Base-by-base conservation (phyloP, 2,888 invertebrate species). In the Ichneumoninae sp. region DNA sequence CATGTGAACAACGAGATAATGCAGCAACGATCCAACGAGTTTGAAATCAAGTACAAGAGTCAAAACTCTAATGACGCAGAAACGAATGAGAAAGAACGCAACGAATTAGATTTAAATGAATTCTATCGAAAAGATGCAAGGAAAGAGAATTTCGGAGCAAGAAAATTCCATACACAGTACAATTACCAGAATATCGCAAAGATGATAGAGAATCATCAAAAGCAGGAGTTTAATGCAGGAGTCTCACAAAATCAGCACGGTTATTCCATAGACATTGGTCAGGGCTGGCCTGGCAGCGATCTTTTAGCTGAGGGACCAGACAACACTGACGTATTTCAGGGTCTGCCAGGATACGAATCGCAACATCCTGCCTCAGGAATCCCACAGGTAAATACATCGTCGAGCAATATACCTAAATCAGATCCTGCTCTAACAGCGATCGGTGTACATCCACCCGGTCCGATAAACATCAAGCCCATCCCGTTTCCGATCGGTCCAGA, bases 401-500 rank as follows among this genome's bases (percentile, higher is more conserved):
- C 84, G 16, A 72, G 36, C 54, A 66, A 65, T 69, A 75, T 60
- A 65, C 57, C 87, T 71, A 72, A 81, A 70, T 69, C 83, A 68
- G 84, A 94, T 93, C 94, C 94, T 19, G 94, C 94, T 19, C 80
- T 90, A 62, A 82, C 87, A 47, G 92, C 93, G 33, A 90, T 92
- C 50, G 92, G 94, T 72, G 93, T 94, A 85, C 95, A 95, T 69
- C 95, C 95, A 68, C 94, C 95, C 22, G 94, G 94, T 82, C 89
- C 91, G 26, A 91, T 93, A 57, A 91, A 95, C 89, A 94, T 95
- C 57, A 95, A 96, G 87, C 95, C 96, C 1, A 95, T 95, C 89
- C 92, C 96, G 22, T 90, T 96, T 69, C 95, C 95, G 5, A 94
- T 96, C 88, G 95, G 95, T 40, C 96, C 96, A 40, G 95, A 95